A percentile compares a stretch with the other conserved stretches of the same genome.
Evolutionary conservation across 2,888 invertebrate genomes (phyloP).

Genomic region (Ophioninae sp.): DNA sequence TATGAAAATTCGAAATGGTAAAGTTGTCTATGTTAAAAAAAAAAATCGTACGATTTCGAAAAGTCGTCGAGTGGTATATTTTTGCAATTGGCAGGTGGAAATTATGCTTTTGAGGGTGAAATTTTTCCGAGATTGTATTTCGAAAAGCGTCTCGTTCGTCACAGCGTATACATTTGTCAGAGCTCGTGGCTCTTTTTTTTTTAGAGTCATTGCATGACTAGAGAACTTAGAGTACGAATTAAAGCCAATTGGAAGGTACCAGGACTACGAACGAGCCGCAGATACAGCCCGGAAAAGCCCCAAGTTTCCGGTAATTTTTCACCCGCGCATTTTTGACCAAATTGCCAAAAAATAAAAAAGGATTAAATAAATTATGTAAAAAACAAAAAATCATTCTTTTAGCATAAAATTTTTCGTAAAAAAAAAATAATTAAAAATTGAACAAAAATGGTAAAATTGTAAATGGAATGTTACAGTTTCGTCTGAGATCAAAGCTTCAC

Average conservation of each 20-base stretch:
- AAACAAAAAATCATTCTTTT: too few relatives aligned
- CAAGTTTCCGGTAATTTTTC: background rate
- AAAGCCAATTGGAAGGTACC: slow-evolving; percentile 79
- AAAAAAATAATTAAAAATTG: too few relatives aligned
- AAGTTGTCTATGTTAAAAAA: too few relatives aligned
- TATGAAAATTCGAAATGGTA: too few relatives aligned
- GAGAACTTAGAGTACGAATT: slow-evolving; percentile 75
- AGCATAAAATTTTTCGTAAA: too few relatives aligned
- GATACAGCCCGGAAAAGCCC: slow-evolving; percentile 46
- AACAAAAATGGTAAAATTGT: too few relatives aligned
- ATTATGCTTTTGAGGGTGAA: slow-evolving; percentile 64
- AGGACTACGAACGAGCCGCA: slow-evolving; percentile 69
- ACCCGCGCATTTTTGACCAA: background rate
- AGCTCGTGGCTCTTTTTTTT: slow-evolving; percentile 69
- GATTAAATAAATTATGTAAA: too few relatives aligned
- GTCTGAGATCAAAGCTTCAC: slow-evolving; percentile 49
- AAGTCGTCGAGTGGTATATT: background rate
- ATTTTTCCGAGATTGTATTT: slow-evolving; percentile 59
- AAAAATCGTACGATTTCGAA: too few relatives aligned
- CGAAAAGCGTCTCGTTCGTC: slow-evolving; percentile 61
- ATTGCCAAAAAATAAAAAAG: too few relatives aligned
- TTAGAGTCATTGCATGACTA: slow-evolving; percentile 78
- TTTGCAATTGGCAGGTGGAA: background rate
- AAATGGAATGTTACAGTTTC: slow-evolving; percentile 58
- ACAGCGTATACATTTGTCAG: slow-evolving; percentile 72